Evolutionary conservation across 2,113 vertebrate species (phyloP).

Genomic region (Phrynosoma platyrhinos): DNA sequence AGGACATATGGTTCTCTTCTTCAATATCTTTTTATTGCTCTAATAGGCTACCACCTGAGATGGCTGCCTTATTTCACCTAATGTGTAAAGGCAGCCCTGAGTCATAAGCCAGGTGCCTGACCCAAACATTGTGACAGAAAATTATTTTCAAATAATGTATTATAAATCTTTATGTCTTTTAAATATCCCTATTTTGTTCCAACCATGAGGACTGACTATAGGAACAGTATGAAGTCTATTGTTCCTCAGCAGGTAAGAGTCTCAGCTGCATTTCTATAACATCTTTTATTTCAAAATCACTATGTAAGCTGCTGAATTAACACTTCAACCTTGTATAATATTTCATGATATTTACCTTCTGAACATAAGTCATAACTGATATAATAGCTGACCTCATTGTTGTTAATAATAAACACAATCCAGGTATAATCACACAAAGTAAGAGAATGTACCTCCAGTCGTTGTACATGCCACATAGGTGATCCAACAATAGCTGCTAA

Average conservation of each 20-base stretch:
- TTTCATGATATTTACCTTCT: neutral
- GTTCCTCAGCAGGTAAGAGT: neutral
- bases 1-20: too few relatives aligned
- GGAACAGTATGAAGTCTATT: neutral
- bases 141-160: neutral
- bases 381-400: neutral
- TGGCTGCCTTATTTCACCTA: too few relatives aligned
- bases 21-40: too few relatives aligned
- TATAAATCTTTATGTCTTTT: neutral
- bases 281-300: neutral
- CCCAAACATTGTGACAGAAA: neutral
- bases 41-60: too few relatives aligned
- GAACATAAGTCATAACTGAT: neutral
- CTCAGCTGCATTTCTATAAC: neutral
- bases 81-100: too few relatives aligned
- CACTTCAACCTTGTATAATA: neutral
- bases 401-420: neutral
- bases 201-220: neutral
- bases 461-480: slow-evolving; percentile 80
- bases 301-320: neutral
- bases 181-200: neutral
- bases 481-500: slow-evolving; percentile 76
- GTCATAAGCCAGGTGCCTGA: neutral
- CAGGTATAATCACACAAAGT: neutral
- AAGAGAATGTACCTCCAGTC: slow-evolving; percentile 75